Conservation (phyloP, 2,797 vertebrate genomes). For the Pangasius djambal region DNA sequence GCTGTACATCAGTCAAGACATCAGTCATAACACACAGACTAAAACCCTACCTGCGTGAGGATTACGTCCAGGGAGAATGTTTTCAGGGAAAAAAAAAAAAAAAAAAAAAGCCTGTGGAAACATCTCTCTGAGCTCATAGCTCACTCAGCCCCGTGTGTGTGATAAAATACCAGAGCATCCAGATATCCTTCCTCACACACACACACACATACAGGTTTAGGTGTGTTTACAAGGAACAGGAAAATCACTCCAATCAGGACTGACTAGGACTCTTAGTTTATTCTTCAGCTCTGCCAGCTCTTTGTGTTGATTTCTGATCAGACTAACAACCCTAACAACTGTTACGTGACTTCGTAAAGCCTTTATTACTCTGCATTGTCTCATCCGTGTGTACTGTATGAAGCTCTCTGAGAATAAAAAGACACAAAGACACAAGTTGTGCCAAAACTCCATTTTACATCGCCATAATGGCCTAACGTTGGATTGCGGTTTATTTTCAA, state of each 20-base stretch:
- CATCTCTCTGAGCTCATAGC: neutral
- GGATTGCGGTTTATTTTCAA: neutral
- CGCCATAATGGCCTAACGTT: too few species aligned
- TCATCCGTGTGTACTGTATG: neutral
- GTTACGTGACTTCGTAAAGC: neutral
- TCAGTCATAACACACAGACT: neutral
- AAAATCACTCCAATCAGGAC: slow-evolving; percentile 24
- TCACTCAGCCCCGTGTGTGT: neutral
- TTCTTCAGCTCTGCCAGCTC: neutral
- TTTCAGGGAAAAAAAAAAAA: neutral
- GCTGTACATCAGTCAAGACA: neutral
- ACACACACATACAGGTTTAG: slow-evolving; percentile 1
- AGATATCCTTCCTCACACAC: neutral
- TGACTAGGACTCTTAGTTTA: neutral
- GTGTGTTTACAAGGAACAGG: slow-evolving; percentile 23
- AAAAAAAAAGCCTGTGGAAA: neutral
- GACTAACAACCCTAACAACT: neutral
- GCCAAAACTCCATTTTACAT: neutral
- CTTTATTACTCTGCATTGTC: neutral
- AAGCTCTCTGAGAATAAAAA: neutral
- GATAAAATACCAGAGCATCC: slow-evolving; percentile 6
- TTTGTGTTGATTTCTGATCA: neutral
- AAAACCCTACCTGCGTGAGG: slow-evolving; percentile 24
- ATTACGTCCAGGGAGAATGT: neutral
- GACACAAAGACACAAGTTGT: too few species aligned